phyloP scores from a whole-genome alignment of 2,113 vertebrate species.

The Stercorarius parasiticus region DNA sequence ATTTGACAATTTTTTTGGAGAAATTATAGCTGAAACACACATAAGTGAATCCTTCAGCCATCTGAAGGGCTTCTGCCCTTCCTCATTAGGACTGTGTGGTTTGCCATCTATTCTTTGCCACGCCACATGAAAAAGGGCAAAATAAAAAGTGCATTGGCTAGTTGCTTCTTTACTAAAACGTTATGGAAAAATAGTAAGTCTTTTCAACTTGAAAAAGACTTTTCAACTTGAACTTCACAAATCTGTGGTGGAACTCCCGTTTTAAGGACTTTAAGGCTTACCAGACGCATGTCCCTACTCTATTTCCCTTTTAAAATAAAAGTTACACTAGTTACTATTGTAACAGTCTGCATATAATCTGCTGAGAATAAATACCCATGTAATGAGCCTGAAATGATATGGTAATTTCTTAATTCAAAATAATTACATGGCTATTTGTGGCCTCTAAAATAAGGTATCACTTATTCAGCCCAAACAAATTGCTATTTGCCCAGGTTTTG shows the following conservation, averaged over 20 bases:
- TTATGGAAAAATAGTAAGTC: not conserved
- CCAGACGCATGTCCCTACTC: not conserved
- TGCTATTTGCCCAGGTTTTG: slow-evolving; percentile 62
- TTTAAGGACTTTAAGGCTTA: not conserved
- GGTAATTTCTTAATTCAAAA: slow-evolving; percentile 68
- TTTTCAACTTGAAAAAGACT: not conserved
- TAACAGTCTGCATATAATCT: slow-evolving; percentile 19
- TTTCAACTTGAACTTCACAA: not conserved
- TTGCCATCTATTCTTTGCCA: not conserved
- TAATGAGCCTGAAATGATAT: slow-evolving; percentile 67
- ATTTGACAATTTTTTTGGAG: not conserved
- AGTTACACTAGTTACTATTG: not conserved
- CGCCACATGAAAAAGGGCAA: not conserved
- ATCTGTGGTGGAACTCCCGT: not conserved
- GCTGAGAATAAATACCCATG: slow-evolving; percentile 53
- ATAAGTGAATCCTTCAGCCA: not conserved
- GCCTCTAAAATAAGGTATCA: slow-evolving; percentile 53
- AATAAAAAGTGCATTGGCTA: not conserved
- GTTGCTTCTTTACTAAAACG: not conserved
- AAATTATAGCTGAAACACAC: not conserved
- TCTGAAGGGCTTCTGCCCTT: not conserved
- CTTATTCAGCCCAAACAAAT: slow-evolving; percentile 64
- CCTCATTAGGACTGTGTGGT: not conserved
- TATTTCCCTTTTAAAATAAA: not conserved
- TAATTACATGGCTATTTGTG: slow-evolving; percentile 69